phyloP scores from a whole-genome alignment of 2,888 invertebrate genomes.

The Argynnis bischoffii region DNA sequence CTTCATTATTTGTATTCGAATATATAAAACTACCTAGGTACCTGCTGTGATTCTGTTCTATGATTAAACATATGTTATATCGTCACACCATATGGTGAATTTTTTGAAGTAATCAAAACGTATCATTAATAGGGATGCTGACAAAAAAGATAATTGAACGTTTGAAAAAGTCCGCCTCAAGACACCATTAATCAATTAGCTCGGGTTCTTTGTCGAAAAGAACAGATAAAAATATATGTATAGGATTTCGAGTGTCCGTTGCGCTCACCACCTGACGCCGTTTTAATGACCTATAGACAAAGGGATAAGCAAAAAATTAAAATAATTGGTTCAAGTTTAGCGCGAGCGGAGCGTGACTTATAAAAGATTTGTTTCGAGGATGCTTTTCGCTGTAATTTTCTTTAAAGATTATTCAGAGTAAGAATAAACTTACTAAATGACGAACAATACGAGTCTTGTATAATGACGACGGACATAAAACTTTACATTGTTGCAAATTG shows the following conservation, averaged over 20 bases:
- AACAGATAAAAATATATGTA: slow-evolving; percentile 68
- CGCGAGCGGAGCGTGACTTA: slow-evolving; percentile 73
- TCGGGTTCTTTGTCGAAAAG: slow-evolving; percentile 71
- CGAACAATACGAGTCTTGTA: slow-evolving; percentile 62
- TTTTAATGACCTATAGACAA: slow-evolving; percentile 69
- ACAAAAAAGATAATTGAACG: slow-evolving; percentile 70
- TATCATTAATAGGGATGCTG: slow-evolving; percentile 75
- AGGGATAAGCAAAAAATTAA: slow-evolving; percentile 68
- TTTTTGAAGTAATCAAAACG: slow-evolving; percentile 73
- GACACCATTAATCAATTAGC: slow-evolving; percentile 77
- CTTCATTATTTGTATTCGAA: neutral
- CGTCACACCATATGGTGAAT: slow-evolving; percentile 69
- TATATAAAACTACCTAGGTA: slow-evolving; percentile 15
- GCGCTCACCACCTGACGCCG: slow-evolving; percentile 77
- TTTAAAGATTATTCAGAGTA: slow-evolving; percentile 66
- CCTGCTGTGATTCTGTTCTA: slow-evolving; percentile 24
- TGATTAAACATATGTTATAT: slow-evolving; percentile 49
- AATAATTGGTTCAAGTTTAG: slow-evolving; percentile 77
- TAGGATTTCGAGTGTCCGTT: slow-evolving; percentile 41
- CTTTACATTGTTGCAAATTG: slow-evolving; percentile 3
- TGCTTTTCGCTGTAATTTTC: slow-evolving; percentile 75
- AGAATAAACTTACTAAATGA: slow-evolving; percentile 77
- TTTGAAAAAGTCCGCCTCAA: slow-evolving; percentile 76
- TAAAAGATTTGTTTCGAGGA: slow-evolving; percentile 76
- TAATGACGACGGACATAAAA: slow-evolving; percentile 49